Percentiles rank a stretch among this genome's conserved stretches.
These are phyloP conservation scores for Dicranocentrus wangi DNA, from an alignment of 2,888 invertebrate species.

Conservation along the genomic window DNA sequence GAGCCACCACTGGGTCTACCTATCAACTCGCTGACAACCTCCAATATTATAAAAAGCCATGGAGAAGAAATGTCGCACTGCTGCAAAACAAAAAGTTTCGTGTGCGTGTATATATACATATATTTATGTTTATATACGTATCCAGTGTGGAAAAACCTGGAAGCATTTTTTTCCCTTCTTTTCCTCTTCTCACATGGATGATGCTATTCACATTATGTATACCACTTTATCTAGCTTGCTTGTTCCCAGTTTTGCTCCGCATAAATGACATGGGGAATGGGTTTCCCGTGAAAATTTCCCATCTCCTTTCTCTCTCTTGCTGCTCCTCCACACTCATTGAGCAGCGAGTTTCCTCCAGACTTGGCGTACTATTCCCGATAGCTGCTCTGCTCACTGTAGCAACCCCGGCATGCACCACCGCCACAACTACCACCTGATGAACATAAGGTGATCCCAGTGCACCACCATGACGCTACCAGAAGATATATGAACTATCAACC, in stretches of 20 bases:
- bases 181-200: no score
- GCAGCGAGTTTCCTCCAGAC: no score
- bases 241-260: no score
- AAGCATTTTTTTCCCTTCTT: conserved; percentile 14
- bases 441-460: conserved; percentile 38
- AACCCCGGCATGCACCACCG: no score
- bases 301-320: no score
- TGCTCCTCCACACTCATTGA: no score
- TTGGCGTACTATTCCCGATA: no score
- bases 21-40: conserved; percentile 65
- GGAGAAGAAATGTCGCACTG: conserved; percentile 51
- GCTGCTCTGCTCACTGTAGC: no score
- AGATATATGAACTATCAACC: conserved; percentile 18
- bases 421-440: conserved; percentile 54
- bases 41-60: conserved; percentile 26
- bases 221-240: no score
- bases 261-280: neutral
- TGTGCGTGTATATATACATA: neutral
- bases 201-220: no score
- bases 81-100: neutral
- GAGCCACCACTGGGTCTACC: conserved; percentile 65
- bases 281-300: neutral
- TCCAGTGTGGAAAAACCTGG: neutral
- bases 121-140: neutral
- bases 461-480: conserved; percentile 8